phyloP scores from a whole-genome alignment of 2,888 invertebrate species.

The Saturnia pavonia region DNA sequence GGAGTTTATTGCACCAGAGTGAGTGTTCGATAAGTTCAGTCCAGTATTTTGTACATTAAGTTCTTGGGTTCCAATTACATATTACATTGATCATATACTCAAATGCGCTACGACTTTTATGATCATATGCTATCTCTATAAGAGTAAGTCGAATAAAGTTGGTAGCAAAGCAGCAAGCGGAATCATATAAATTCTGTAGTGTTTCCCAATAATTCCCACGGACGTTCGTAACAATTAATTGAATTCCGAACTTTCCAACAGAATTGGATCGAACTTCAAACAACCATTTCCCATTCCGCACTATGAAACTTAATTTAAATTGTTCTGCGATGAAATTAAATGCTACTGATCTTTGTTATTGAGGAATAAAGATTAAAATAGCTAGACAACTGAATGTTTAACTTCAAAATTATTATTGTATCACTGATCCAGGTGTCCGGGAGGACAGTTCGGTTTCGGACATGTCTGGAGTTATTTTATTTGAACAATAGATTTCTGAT shows the following conservation, averaged over 20 bases:
- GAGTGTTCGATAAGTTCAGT: too few relatives aligned
- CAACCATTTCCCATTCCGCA: slow-evolving; percentile 2
- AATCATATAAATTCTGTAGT: neutral
- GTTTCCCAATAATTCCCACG: neutral
- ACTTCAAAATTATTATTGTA: neutral
- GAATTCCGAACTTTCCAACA: slow-evolving; percentile 9
- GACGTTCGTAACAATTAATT: neutral
- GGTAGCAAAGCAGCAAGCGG: neutral
- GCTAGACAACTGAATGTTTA: neutral
- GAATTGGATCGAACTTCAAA: slow-evolving; percentile 17
- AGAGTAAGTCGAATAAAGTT: too few relatives aligned
- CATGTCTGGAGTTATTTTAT: neutral
- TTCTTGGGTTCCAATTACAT: too few relatives aligned
- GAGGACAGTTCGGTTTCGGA: neutral
- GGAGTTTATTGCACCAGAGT: too few relatives aligned
- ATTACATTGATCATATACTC: too few relatives aligned
- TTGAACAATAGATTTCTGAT: slow-evolving; percentile 1
- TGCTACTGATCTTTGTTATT: neutral
- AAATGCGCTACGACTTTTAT: too few relatives aligned
- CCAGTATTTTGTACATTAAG: too few relatives aligned
- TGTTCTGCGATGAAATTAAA: neutral
- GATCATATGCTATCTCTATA: too few relatives aligned
- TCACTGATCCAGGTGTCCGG: neutral
- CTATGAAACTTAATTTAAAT: neutral
- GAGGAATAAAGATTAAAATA: neutral